Evolutionary conservation across 92 coral and sea anemone genomes (phyloP).

Genomic region (Anthopleura xanthogrammica): DNA sequence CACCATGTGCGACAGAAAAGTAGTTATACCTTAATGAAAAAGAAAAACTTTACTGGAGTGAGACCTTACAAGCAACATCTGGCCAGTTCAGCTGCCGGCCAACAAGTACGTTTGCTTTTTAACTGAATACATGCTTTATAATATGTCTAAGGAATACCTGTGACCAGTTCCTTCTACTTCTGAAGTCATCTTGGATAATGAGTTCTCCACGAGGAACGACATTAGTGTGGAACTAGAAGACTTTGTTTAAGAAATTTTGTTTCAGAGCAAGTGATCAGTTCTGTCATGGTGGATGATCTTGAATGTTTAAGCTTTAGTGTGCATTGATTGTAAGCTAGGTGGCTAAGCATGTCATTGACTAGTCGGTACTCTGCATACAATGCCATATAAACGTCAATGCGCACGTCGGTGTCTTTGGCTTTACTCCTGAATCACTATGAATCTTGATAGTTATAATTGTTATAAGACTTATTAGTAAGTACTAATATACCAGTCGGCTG

Average conservation of each 20-base stretch:
- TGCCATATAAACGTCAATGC: background rate
- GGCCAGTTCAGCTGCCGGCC: conserved; percentile 81
- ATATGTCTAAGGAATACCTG: background rate
- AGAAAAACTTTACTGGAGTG: conserved; percentile 72
- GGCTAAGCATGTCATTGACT: conserved; percentile 4
- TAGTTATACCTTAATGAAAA: conserved; percentile 65
- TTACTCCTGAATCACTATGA: too few relatives aligned
- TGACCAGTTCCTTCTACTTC: background rate
- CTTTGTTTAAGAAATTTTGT: background rate
- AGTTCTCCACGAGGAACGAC: background rate
- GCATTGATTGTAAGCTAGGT: background rate
- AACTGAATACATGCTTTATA: background rate
- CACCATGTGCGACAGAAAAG: conserved; percentile 62
- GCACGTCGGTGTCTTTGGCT: too few relatives aligned
- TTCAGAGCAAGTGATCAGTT: background rate
- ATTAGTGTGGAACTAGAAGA: background rate
- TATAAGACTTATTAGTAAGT: too few relatives aligned
- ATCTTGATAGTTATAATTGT: too few relatives aligned
- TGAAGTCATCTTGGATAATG: background rate
- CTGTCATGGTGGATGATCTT: background rate
- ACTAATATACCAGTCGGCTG: too few relatives aligned
- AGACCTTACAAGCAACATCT: conserved; percentile 80
- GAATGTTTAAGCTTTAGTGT: background rate
- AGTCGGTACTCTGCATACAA: background rate
- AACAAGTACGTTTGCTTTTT: conserved; percentile 45